Base-by-base conservation (phyloP, 2,888 invertebrate species). In the Euplexia lucipara region DNA sequence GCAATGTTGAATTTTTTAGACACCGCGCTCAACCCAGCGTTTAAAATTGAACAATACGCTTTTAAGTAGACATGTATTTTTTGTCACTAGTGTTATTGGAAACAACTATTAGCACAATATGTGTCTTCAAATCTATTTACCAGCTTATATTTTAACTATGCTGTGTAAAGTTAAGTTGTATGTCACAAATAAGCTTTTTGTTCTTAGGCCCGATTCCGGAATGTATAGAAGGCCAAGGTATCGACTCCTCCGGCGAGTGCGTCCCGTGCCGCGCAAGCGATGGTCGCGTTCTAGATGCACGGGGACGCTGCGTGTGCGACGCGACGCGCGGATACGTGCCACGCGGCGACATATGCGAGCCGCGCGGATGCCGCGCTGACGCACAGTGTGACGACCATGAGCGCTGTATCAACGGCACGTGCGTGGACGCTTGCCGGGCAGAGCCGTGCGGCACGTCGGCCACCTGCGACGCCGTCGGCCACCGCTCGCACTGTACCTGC, bases 291-390 rank as follows among this genome's bases (percentile, higher is more conserved):
- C 95, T 98, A 26, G 97, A 98, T 82, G 96, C 97, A 58, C 96
- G 97, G 42, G 98, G 98, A 1, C 97, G 97, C 47, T 98, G 98
- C 86, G 97, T 97, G 0, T 98, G 98, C 86, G 98, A 97, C 58
- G 91, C 97, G 7, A 97, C 97, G 75, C 96, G 97, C 64, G 98
- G 98, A 32, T 96, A 97, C 90, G 96, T 97, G 16, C 96, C 97
- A 32, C 98, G 98, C 70, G 97, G 97, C 66, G 96, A 97, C 42
- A 97, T 97, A 34, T 98, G 98, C 87, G 96, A 97, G 1, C 97
- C 97, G 75, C 97, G 97, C 1, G 96, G 96, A 2, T 98, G 98
- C 86, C 96, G 96, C 76, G 95, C 92, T 2, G 97, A 98, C 83
- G 96, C 96, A 35, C 97, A 98, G 77, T 98, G 98, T 84, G 96